These are phyloP conservation scores for Epirrhoe tristata DNA, from an alignment of 2,888 invertebrate species.

Conservation along the genomic window DNA sequence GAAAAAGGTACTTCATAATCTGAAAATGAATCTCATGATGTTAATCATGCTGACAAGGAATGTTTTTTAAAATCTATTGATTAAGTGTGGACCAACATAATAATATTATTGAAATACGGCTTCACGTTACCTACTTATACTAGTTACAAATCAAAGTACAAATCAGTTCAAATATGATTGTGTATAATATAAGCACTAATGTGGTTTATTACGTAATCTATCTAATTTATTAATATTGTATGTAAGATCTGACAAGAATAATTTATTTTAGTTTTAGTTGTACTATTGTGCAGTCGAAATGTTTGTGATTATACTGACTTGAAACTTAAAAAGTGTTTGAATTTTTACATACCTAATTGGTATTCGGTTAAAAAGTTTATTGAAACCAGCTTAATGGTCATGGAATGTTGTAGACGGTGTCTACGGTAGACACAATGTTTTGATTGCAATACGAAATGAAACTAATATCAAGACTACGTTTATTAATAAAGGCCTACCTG, in stretches of 20 bases:
- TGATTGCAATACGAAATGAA: too few relatives aligned
- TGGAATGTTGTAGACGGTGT: too few relatives aligned
- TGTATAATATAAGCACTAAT: constrained; percentile 17
- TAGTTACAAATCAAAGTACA: constrained; percentile 42
- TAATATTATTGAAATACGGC: background rate
- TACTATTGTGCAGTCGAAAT: constrained; percentile 43
- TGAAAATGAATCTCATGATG: too few relatives aligned
- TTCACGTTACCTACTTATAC: constrained; percentile 11
- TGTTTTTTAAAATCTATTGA: background rate
- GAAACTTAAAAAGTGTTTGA: constrained; percentile 11
- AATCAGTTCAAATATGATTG: constrained; percentile 27
- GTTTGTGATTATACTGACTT: constrained; percentile 42
- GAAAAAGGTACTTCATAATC: too few relatives aligned
- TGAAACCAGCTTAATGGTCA: too few relatives aligned
- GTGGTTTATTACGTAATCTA: constrained; percentile 14
- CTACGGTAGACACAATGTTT: too few relatives aligned
- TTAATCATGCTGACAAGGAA: background rate
- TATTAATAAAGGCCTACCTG: too few relatives aligned
- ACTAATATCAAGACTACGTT: too few relatives aligned
- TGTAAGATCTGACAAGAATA: constrained; percentile 35
- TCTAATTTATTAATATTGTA: constrained; percentile 35
- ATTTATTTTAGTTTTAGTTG: constrained; percentile 38
- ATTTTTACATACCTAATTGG: background rate
- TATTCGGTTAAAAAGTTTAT: too few relatives aligned
- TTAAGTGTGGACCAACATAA: background rate